Conservation (phyloP, 2,888 invertebrate genomes). For the Xanthia togata region DNA sequence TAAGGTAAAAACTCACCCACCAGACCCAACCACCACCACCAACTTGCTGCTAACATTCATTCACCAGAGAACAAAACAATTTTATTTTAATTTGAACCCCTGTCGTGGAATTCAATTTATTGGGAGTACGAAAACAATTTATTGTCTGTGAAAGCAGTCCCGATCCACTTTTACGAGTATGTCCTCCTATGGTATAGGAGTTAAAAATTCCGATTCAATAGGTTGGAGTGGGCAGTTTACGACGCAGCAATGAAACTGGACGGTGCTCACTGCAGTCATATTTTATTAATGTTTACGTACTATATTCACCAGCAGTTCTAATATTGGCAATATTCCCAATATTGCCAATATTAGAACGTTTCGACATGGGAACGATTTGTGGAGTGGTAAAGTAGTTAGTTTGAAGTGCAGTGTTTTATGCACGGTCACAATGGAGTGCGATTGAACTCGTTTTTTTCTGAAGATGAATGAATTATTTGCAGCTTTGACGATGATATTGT, state of each 20-base stretch:
- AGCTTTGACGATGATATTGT: too few relatives aligned
- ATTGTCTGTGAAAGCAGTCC: conserved; percentile 7
- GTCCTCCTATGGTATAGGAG: conserved; percentile 32
- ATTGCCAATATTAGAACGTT: conserved; percentile 23
- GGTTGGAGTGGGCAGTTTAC: conserved; percentile 58
- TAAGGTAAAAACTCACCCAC: neutral
- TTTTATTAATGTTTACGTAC: conserved; percentile 29
- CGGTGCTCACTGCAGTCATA: neutral
- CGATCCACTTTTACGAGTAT: conserved; percentile 56
- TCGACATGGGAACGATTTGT: conserved; percentile 6
- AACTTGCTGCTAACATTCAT: neutral
- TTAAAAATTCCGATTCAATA: conserved; percentile 64
- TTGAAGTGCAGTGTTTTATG: conserved; percentile 22
- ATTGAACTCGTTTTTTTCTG: neutral
- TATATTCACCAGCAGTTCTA: conserved; percentile 9
- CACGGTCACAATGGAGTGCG: neutral
- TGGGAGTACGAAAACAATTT: conserved; percentile 35
- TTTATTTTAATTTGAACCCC: conserved; percentile 12
- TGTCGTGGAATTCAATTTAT: conserved; percentile 11
- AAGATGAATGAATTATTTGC: neutral
- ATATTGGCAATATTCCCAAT: conserved; percentile 3
- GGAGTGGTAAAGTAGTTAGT: neutral
- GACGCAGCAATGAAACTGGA: conserved; percentile 44
- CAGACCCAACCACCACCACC: too few relatives aligned
- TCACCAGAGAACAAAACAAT: conserved; percentile 15